Percentiles rank a stretch among this genome's conserved stretches.
Evolutionary conservation across 2,888 invertebrate species (phyloP).

Genomic region (Caenorhabditis sp.): DNA sequence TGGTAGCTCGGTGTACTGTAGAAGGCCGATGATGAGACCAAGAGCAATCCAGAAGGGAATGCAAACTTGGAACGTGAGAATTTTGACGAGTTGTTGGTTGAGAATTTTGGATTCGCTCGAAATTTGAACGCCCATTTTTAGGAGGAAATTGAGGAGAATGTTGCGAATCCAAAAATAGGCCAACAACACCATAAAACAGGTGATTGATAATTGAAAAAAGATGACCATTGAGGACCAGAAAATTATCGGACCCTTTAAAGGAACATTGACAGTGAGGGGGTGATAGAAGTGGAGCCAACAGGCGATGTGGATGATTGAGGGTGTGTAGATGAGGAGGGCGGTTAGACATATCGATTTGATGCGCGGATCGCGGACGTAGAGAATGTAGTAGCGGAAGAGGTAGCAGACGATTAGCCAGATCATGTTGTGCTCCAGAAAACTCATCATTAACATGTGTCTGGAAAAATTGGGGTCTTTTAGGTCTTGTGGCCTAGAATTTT

Average conservation of each 20-base stretch:
- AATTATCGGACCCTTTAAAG: slow-evolving; percentile 12
- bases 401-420: slow-evolving; percentile 35
- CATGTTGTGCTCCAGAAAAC: slow-evolving; percentile 27
- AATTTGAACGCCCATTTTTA: slow-evolving; percentile 21
- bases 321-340: slow-evolving; percentile 16
- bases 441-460: slow-evolving; percentile 28
- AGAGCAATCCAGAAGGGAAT: slow-evolving; percentile 33
- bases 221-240: slow-evolving; percentile 24
- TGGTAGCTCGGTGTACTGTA: slow-evolving; percentile 12
- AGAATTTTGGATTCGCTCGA: slow-evolving; percentile 20
- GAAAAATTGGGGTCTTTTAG: slow-evolving; percentile 13
- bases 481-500: slow-evolving; percentile 18
- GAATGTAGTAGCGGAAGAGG: slow-evolving; percentile 30
- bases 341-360: slow-evolving; percentile 26
- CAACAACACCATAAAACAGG: slow-evolving; percentile 12
- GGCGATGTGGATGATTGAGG: background rate
- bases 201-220: slow-evolving; percentile 18
- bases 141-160: slow-evolving; percentile 19
- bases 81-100: slow-evolving; percentile 29
- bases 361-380: slow-evolving; percentile 22
- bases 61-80: slow-evolving; percentile 34
- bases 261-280: too few species aligned
- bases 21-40: slow-evolving; percentile 18
- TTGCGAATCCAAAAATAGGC: slow-evolving; percentile 28
- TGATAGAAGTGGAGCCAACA: too few species aligned